A percentile compares a stretch with the other conserved stretches of the same genome.
Conservation (phyloP, 2,797 vertebrate species). For the Poeciliopsis presidionis region DNA sequence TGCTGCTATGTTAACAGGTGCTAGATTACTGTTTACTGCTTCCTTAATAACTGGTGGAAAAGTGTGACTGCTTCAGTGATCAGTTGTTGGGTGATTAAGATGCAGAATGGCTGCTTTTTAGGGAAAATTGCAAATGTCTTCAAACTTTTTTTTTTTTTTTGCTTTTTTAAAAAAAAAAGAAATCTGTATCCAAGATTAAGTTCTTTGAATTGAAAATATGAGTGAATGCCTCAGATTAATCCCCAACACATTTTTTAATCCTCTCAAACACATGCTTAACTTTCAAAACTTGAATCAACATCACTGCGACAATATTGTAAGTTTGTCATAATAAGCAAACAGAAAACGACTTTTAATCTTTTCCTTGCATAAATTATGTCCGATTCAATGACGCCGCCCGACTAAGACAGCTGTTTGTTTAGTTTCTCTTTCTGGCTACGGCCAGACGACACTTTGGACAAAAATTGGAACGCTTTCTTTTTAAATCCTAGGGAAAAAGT, state of each 20-base stretch:
- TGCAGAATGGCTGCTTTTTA: constrained; percentile 1
- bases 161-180: too few species aligned
- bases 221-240: neutral
- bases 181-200: neutral
- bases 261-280: neutral
- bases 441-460: neutral
- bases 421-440: neutral
- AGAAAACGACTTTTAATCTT: neutral
- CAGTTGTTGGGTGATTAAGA: constrained; percentile 6
- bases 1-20: constrained; percentile 27
- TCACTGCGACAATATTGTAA: neutral
- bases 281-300: neutral
- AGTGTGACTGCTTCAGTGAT: constrained; percentile 28
- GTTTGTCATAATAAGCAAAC: neutral
- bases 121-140: neutral
- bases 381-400: neutral
- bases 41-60: constrained; percentile 33
- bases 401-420: neutral
- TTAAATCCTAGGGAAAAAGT: neutral
- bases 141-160: neutral
- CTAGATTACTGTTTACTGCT: constrained; percentile 38
- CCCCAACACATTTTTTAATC: neutral
- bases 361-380: neutral
- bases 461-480: neutral
- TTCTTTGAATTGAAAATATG: neutral